Evolutionary conservation across 2,797 vertebrate genomes (phyloP), one percentile per base, ranked within the genome.

Genomic region (Acanthurus leucopareius): DNA sequence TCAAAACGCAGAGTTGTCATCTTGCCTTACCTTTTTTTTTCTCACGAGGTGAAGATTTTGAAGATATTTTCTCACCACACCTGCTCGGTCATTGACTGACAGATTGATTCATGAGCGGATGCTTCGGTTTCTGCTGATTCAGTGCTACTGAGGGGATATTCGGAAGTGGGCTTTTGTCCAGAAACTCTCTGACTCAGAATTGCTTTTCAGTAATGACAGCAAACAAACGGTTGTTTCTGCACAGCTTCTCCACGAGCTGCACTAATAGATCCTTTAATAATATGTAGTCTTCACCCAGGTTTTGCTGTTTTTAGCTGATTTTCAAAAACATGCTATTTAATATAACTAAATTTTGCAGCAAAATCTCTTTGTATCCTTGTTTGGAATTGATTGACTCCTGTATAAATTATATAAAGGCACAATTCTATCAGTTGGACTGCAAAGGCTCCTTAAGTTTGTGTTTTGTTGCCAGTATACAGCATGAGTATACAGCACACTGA

Each of bases 81-180:
- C 48, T 38, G 7, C 66, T 49, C 63, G 0, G 9, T 54, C 28
- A 68, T 74, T 58, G 60, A 63, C 42, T 45, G 35, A 69, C 10
- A 28, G 51, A 75, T 69, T 44, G 59, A 66, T 81, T 57, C 3
- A 10, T 28, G 64, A 56, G 66, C 65, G n/a, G 68, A 44, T 62
- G 63, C 66, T 60, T 61, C 52, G 14, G 8, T 63, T 56, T 81
- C 8, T 0, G 53, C 76, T 74, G 74, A 81, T 75, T 77, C 51
- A 58, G 69, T 59, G 64, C 38, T 10, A 58, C 51, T 58, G 3
- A 57, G 75, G 75, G 45, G 69, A 63, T 73, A 56, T 88, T 81
- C 66, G 28, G 59, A 73, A 69, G 79, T 52, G 38, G 35, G 61
- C 57, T 77, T 67, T 42, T 75, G 22, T 68, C 61, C 57, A 64